phyloP scores from a whole-genome alignment of 1,140 invertebrate genomes.

The Trichoplusia ni region DNA sequence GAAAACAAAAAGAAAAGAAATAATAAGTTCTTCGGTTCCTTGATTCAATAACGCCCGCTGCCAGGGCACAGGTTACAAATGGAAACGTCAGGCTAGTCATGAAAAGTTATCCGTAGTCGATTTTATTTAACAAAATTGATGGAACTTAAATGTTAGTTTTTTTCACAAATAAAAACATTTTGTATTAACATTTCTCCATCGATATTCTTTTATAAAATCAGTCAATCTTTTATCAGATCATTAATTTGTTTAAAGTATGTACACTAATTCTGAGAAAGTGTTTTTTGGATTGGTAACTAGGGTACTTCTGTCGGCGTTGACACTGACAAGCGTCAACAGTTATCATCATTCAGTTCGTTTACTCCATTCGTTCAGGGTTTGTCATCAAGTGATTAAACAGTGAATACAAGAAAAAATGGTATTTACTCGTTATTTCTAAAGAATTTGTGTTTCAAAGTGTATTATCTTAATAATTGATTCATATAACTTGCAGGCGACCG shows the following conservation, averaged over 20 bases:
- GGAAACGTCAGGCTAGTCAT: slow-evolving; percentile 8
- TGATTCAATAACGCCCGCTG: slow-evolving; percentile 25
- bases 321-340: too few relatives aligned
- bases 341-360: background rate
- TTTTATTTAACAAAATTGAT: background rate
- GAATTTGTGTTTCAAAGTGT: slow-evolving; percentile 3
- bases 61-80: slow-evolving; percentile 13
- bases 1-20: slow-evolving; percentile 31
- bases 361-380: slow-evolving; percentile 8
- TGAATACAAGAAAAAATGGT: slow-evolving; percentile 40
- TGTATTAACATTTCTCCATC: too few relatives aligned
- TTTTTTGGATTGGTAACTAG: too few relatives aligned
- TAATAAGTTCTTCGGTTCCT: slow-evolving; percentile 4
- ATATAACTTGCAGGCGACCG: slow-evolving; percentile 86
- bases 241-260: too few relatives aligned
- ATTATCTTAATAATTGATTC: slow-evolving; percentile 12
- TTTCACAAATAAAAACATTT: too few relatives aligned
- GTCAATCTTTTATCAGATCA: too few relatives aligned
- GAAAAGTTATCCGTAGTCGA: background rate
- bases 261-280: too few relatives aligned
- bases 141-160: too few relatives aligned
- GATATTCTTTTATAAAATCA: too few relatives aligned
- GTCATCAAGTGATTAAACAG: slow-evolving; percentile 2
- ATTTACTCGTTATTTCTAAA: slow-evolving; percentile 18
- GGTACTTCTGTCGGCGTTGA: too few relatives aligned